Conservation (phyloP, 2,113 vertebrate genomes). For the Nanorana parkeri region DNA sequence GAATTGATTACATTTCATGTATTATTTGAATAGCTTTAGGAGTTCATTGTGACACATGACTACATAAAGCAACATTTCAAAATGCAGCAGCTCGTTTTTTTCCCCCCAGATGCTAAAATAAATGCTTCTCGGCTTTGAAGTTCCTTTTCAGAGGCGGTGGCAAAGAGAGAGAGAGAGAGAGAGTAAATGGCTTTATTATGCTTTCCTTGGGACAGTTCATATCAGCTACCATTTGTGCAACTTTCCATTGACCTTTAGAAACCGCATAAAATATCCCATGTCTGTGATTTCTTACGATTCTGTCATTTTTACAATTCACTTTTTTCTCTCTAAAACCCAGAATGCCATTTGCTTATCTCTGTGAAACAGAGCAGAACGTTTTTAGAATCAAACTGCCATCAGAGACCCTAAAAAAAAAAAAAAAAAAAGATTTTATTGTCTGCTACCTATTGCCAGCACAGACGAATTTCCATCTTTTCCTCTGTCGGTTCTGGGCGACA, state of each 20-base stretch:
- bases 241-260: not conserved
- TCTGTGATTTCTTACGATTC: not conserved
- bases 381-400: not conserved
- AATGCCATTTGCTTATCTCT: slow-evolving; percentile 32
- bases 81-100: too few species aligned
- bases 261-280: too few species aligned
- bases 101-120: too few species aligned
- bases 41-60: too few species aligned
- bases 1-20: too few species aligned
- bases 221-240: not conserved
- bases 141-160: too few species aligned
- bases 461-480: not conserved
- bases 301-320: slow-evolving; percentile 11
- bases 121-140: too few species aligned
- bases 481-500: not conserved
- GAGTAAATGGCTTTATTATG: too few species aligned
- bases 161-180: too few species aligned
- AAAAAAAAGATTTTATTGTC: not conserved
- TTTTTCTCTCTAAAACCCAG: not conserved
- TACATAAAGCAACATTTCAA: too few species aligned
- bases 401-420: slow-evolving; percentile 1
- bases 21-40: too few species aligned
- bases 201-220: not conserved
- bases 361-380: slow-evolving; percentile 5
- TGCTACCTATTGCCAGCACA: not conserved